Evolutionary conservation across 2,888 invertebrate species (phyloP).

Genomic region (Drosophila pullipes): DNA sequence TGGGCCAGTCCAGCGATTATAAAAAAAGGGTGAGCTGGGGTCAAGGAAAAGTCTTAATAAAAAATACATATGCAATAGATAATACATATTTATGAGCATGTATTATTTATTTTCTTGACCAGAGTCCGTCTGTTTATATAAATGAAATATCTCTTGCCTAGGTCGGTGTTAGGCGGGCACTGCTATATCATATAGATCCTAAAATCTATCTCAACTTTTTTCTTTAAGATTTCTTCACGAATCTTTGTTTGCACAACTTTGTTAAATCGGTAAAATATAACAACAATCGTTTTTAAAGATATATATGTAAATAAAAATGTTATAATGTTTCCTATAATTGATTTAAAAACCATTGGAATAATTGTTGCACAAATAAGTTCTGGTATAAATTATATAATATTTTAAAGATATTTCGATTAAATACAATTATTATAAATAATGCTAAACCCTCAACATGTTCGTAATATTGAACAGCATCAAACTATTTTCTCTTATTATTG

Average conservation of each 20-base stretch:
- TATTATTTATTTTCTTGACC: neutral
- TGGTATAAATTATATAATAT: no score
- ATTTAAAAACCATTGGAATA: neutral
- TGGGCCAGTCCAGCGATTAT: slow-evolving; percentile 90
- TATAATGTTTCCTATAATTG: neutral
- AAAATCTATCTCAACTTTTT: neutral
- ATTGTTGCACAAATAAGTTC: no score
- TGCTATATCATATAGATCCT: neutral
- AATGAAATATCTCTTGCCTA: neutral
- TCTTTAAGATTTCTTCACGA: neutral
- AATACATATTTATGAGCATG: neutral
- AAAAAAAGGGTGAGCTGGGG: slow-evolving; percentile 85
- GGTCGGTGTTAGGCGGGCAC: no score
- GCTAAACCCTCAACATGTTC: neutral
- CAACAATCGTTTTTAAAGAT: neutral
- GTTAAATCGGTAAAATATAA: neutral
- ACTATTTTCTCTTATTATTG: neutral
- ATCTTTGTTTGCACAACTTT: neutral
- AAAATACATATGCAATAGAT: neutral
- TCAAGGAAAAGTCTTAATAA: neutral
- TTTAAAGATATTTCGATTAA: neutral
- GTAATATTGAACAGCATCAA: neutral
- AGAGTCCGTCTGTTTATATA: neutral
- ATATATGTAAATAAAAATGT: neutral
- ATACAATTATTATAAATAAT: neutral